Base-by-base conservation (phyloP, 2,888 invertebrate genomes). In the Leptinotarsa juncta region DNA sequence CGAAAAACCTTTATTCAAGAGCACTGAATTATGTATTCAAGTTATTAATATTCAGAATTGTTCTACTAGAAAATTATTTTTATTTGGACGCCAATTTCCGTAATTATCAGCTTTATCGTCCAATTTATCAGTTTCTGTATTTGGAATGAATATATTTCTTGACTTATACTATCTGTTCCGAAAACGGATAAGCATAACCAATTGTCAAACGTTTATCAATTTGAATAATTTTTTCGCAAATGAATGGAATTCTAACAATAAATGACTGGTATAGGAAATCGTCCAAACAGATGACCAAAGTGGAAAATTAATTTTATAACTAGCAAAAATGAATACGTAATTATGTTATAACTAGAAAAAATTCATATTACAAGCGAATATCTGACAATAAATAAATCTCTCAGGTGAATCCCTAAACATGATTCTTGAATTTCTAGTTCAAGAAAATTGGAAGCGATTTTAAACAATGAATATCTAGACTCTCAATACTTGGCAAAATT, bases 31-130 rank as follows among this genome's bases (percentile, higher is more conserved):
- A 69, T 55, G 49, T 60, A 69, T 69, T 60, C 18, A 57, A 66
- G n/a, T 72, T 67, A 70, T 73, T 71, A 70, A 73, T 73, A 76
- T 73, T 66, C 67, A 70, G 23, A 76, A 73, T 73, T 16, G 73
- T 67, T 70, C 76, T 26, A 66, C 69, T 66, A 51, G 66, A 67
- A 70, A 71, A 71, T 76, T 73, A 76, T 73, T 71, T 53, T 71
- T 53, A 53, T 60, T 42, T 65, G 57, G 65, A 70, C 57, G 67
- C 49, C 62, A 48, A 26, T 75, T 70, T 70, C 67, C 70, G 72
- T 70, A 71, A 73, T 71, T 69, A 71, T 60, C 49, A 67, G 66
- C 23, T 69, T 71, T 74, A 71, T 72, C 75, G 65, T 23, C 69
- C 67, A 60, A 67, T 70, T 75, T 71, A 71, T 66, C 71, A 57